phyloP scores from a whole-genome alignment of 2,113 vertebrate species.

The Microtus pennsylvanicus region DNA sequence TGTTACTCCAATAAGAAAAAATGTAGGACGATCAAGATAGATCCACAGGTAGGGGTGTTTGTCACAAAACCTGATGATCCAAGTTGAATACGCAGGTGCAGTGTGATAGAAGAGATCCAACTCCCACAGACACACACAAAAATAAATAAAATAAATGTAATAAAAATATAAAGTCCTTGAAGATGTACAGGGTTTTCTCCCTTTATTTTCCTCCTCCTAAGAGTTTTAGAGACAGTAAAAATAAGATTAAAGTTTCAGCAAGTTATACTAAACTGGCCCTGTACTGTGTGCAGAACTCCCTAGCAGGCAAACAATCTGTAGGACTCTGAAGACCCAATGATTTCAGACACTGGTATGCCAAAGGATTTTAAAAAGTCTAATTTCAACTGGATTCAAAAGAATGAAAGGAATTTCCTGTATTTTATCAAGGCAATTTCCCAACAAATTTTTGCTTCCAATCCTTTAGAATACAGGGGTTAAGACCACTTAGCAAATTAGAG shows the following conservation, averaged over 20 bases:
- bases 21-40: neutral
- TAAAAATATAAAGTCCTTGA: neutral
- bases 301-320: neutral
- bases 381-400: slow-evolving; percentile 73
- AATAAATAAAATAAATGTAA: neutral
- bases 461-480: slow-evolving; percentile 60
- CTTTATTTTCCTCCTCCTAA: neutral
- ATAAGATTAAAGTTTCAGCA: neutral
- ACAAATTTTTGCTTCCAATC: slow-evolving; percentile 59
- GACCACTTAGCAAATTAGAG: slow-evolving; percentile 64
- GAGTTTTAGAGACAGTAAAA: neutral
- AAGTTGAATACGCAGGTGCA: neutral
- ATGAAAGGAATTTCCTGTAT: slow-evolving; percentile 80
- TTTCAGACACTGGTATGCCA: slow-evolving; percentile 55
- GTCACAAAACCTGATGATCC: neutral
- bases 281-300: neutral
- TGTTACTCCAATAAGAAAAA: neutral
- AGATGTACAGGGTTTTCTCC: neutral
- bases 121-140: neutral
- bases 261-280: neutral
- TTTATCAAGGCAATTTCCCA: slow-evolving; percentile 74
- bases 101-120: neutral
- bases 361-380: slow-evolving; percentile 45
- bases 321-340: neutral
- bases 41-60: too few relatives aligned